Evolutionary conservation across 2,797 vertebrate species (phyloP).

Genomic region (Bothrops alternatus): DNA sequence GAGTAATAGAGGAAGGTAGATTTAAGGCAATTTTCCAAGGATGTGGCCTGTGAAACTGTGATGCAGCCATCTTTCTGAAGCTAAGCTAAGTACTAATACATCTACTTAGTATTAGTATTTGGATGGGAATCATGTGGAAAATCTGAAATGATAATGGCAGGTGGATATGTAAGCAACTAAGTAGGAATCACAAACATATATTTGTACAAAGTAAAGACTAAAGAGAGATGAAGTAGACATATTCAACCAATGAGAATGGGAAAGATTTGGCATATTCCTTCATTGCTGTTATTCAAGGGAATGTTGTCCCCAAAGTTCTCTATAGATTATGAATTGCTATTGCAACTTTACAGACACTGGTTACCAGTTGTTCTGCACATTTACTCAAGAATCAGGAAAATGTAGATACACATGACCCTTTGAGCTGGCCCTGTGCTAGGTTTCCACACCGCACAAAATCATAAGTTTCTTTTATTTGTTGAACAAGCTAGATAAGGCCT

Average conservation of each 20-base stretch:
- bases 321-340: not conserved
- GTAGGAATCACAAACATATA: not conserved
- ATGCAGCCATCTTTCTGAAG: not conserved
- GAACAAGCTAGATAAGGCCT: not conserved
- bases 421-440: not conserved
- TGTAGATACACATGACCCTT: not conserved
- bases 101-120: not conserved
- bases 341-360: not conserved
- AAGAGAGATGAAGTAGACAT: not conserved
- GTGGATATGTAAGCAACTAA: not conserved
- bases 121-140: not conserved
- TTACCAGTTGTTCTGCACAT: not conserved
- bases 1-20: not conserved
- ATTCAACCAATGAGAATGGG: not conserved
- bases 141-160: not conserved
- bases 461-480: not conserved
- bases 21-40: not conserved
- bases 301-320: not conserved
- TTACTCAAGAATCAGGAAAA: not conserved
- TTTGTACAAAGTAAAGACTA: not conserved
- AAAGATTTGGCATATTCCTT: not conserved
- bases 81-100: not conserved
- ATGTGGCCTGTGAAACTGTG: not conserved
- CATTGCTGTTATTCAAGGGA: not conserved
- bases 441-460: not conserved